These are phyloP conservation scores for Anorthoa munda DNA, from an alignment of 2,888 invertebrate genomes.

Conservation along the genomic window DNA sequence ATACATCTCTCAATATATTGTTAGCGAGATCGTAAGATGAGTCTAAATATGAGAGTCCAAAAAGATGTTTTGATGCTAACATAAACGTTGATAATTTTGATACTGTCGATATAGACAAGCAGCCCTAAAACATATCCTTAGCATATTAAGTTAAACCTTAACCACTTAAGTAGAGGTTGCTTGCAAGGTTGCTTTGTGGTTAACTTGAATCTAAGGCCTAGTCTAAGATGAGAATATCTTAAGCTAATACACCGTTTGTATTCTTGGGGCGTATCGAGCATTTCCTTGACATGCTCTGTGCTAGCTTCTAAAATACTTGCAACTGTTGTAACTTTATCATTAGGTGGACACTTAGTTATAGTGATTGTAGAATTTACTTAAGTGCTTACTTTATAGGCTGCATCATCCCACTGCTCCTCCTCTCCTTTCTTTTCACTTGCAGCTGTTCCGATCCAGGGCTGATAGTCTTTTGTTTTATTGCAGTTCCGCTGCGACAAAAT, in stretches of 20 bases:
- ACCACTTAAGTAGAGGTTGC: conserved; percentile 39
- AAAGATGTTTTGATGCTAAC: conserved; percentile 24
- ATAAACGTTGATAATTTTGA: conserved; percentile 1
- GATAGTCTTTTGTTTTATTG: no score
- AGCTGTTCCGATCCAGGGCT: neutral
- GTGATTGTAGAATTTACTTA: neutral
- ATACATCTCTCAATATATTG: conserved; percentile 45
- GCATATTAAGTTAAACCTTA: conserved; percentile 50
- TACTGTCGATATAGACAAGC: neutral
- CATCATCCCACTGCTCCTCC: neutral
- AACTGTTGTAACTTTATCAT: conserved; percentile 35
- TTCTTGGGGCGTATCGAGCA: conserved; percentile 56
- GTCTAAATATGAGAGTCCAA: conserved; percentile 25
- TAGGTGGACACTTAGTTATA: neutral
- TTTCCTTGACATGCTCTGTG: conserved; percentile 67
- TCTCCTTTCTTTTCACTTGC: neutral
- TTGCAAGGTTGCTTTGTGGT: conserved; percentile 60
- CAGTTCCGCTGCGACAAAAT: no score
- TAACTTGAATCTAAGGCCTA: conserved; percentile 52
- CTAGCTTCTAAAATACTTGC: conserved; percentile 47
- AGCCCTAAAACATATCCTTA: conserved; percentile 36
- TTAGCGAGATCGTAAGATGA: conserved; percentile 47
- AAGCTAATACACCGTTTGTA: conserved; percentile 65
- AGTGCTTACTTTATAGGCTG: neutral
- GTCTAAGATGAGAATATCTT: conserved; percentile 65